A percentile compares a stretch with the other conserved stretches of the same genome.
phyloP scores from a whole-genome alignment of 2,797 vertebrate genomes.

The Sebastolobus alascanus region DNA sequence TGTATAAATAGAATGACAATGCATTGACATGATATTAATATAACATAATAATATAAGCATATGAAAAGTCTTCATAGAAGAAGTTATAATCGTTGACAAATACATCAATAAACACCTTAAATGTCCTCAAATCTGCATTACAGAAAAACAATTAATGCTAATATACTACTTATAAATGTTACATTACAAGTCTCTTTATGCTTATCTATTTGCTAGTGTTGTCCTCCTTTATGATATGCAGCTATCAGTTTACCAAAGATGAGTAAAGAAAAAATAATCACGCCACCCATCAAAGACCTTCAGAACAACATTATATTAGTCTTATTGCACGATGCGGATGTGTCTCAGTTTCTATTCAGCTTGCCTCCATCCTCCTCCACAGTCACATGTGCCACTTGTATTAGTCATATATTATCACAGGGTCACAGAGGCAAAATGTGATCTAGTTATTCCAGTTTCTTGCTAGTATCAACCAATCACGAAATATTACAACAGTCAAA shows the following conservation, averaged over 20 bases:
- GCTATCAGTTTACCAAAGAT: neutral
- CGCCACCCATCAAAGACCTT: neutral
- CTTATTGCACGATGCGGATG: neutral
- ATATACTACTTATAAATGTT: neutral
- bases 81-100: neutral
- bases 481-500: neutral
- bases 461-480: neutral
- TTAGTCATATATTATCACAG: neutral
- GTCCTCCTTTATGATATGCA: neutral
- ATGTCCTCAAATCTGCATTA: neutral
- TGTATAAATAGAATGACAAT: neutral
- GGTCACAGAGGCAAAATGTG: conserved; percentile 3
- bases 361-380: neutral
- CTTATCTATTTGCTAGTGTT: neutral
- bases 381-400: neutral
- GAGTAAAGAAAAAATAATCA: neutral
- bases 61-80: neutral
- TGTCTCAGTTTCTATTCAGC: neutral
- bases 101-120: neutral
- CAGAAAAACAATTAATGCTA: neutral
- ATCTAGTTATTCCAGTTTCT: conserved; percentile 4
- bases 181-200: neutral
- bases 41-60: neutral
- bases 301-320: neutral
- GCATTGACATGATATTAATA: neutral